Evolutionary conservation across 2,888 invertebrate species (phyloP).

Genomic region (Julus scanicus): DNA sequence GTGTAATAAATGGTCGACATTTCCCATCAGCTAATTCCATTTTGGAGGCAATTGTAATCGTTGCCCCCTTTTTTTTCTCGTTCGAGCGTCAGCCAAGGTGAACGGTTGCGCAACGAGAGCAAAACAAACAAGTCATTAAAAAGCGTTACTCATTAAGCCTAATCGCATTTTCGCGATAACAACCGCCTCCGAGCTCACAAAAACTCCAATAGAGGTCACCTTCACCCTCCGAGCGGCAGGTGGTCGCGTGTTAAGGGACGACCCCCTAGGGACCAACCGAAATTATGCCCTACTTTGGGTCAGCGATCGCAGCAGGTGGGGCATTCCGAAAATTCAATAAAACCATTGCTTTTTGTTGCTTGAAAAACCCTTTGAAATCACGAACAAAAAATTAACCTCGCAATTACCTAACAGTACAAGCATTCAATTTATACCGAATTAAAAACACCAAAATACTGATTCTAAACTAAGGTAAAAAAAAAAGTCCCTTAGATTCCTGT

Average conservation of each 20-base stretch:
- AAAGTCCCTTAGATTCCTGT: too few relatives aligned
- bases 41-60: neutral
- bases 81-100: neutral
- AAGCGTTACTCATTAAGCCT: conserved; percentile 7
- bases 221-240: neutral
- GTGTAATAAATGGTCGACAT: neutral
- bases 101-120: conserved; percentile 33
- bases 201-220: conserved; percentile 25
- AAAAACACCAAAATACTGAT: too few relatives aligned
- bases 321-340: neutral
- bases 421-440: too few relatives aligned
- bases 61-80: neutral
- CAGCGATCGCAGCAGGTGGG: neutral
- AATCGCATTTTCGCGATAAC: conserved; percentile 11
- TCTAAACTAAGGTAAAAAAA: too few relatives aligned
- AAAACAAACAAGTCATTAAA: conserved; percentile 27
- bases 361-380: too few relatives aligned
- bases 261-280: neutral
- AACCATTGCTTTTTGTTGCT: too few relatives aligned
- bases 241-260: neutral
- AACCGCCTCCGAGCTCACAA: neutral
- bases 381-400: too few relatives aligned
- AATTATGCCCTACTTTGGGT: conserved; percentile 21
- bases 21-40: neutral
- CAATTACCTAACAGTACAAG: too few relatives aligned